Conservation (phyloP, 35 echinoderm and acorn worm genomes). For the Ophioderma brevispina region DNA sequence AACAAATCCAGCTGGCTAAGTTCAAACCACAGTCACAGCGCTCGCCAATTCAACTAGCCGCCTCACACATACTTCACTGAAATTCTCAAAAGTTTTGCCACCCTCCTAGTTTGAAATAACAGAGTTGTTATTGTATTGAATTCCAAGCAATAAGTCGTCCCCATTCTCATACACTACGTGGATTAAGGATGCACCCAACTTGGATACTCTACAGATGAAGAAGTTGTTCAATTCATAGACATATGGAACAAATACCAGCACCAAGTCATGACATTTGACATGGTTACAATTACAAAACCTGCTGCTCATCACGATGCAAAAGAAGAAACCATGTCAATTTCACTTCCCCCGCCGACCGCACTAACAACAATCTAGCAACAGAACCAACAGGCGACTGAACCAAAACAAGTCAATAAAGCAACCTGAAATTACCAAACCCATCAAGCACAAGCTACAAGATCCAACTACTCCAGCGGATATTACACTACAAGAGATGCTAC, state of each 20-base stretch:
- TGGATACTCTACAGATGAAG: slow-evolving; percentile 27
- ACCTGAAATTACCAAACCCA: neutral
- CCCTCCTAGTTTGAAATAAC: slow-evolving; percentile 44
- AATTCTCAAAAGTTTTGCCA: slow-evolving; percentile 20
- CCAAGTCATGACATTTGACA: slow-evolving; percentile 23
- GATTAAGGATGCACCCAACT: slow-evolving; percentile 54
- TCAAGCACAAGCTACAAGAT: neutral
- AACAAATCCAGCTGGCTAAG: slow-evolving; percentile 27
- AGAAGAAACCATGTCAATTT: slow-evolving; percentile 50
- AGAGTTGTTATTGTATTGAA: slow-evolving; percentile 70
- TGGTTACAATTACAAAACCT: slow-evolving; percentile 57
- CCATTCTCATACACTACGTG: slow-evolving; percentile 56
- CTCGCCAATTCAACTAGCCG: slow-evolving; percentile 67
- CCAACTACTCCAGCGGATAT: neutral
- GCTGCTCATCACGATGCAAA: slow-evolving; percentile 54
- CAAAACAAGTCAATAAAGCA: too few relatives aligned
- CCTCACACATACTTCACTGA: slow-evolving; percentile 33
- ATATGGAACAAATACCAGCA: slow-evolving; percentile 56
- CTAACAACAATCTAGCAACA: neutral
- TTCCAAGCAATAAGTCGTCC: slow-evolving; percentile 54
- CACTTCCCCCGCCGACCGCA: neutral
- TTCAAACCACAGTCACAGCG: slow-evolving; percentile 73
- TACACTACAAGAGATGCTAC: slow-evolving; percentile 10
- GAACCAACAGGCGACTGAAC: neutral
- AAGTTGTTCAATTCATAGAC: slow-evolving; percentile 46